Conservation (phyloP, 2,888 invertebrate species). For the Drosophila pegasa region DNA sequence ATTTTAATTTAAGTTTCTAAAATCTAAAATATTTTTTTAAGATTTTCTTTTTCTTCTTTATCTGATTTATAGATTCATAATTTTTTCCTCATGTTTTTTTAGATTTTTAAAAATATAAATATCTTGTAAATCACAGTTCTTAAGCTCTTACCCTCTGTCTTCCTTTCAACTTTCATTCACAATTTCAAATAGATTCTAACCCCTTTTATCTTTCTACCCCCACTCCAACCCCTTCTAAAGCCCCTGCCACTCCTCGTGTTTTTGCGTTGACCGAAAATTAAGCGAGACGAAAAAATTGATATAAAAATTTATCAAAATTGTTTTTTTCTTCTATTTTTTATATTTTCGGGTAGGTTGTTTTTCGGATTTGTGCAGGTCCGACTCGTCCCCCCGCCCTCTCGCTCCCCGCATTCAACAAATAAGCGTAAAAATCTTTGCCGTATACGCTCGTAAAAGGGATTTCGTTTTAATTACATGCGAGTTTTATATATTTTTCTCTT, state of each 20-base stretch:
- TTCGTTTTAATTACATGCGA: conserved; percentile 77
- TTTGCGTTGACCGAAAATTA: conserved; percentile 25
- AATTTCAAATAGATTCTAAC: conserved; percentile 9
- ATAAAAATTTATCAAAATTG: conserved; percentile 64
- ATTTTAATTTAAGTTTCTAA: background rate
- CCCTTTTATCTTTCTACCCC: conserved; percentile 1
- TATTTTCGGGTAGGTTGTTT: conserved; percentile 60
- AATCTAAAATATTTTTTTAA: no score
- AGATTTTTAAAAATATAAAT: background rate
- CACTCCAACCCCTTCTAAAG: conserved; percentile 3
- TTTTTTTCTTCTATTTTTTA: conserved; percentile 14
- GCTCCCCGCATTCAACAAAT: conserved; percentile 51
- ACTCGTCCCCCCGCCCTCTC: background rate
- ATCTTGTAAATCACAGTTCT: conserved; percentile 14
- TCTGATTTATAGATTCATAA: background rate
- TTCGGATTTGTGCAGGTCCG: conserved; percentile 63
- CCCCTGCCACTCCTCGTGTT: conserved; percentile 1
- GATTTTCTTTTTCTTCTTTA: background rate
- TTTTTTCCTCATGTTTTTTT: background rate
- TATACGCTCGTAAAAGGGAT: conserved; percentile 69
- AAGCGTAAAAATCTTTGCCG: conserved; percentile 71
- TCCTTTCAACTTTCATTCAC: conserved; percentile 37
- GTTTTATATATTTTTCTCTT: conserved; percentile 28
- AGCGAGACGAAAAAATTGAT: conserved; percentile 51
- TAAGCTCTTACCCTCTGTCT: conserved; percentile 6